Percentiles rank a stretch among this genome's conserved stretches.
phyloP scores from a whole-genome alignment of 2,797 vertebrate species.

The Esox masquinongy region DNA sequence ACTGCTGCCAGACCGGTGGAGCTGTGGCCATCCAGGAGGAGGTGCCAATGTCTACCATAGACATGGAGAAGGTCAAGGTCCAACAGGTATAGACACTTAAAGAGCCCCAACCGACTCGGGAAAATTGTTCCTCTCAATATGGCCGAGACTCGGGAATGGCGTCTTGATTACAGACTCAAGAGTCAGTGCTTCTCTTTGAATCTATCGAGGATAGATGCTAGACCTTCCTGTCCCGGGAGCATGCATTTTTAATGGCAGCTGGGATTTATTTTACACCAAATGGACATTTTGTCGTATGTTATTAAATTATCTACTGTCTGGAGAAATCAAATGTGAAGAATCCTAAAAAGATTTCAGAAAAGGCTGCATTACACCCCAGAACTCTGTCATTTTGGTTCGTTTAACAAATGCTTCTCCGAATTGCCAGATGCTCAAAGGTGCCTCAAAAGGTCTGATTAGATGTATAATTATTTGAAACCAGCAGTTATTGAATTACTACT shows the following conservation, averaged over 20 bases:
- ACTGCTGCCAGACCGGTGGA: constrained; percentile 83
- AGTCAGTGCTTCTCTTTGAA: too few species aligned
- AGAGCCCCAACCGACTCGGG: not conserved
- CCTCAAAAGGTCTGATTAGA: not conserved
- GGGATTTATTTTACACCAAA: not conserved
- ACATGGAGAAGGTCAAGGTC: constrained; percentile 86
- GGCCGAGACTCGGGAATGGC: too few species aligned
- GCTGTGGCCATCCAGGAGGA: constrained; percentile 79
- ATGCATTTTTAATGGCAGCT: not conserved
- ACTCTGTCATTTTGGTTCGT: not conserved
- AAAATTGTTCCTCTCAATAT: not conserved
- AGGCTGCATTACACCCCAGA: too few species aligned
- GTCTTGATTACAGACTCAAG: too few species aligned
- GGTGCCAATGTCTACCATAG: constrained; percentile 79
- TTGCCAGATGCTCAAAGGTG: not conserved
- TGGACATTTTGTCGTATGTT: not conserved
- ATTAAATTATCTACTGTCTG: not conserved
- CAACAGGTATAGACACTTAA: constrained; percentile 52
- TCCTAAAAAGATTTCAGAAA: not conserved
- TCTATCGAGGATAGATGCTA: not conserved
- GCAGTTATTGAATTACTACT: not conserved
- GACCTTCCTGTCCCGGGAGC: not conserved
- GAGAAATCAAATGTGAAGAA: not conserved
- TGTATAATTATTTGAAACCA: not conserved
- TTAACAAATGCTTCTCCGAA: not conserved